Conservation (phyloP, 2,113 vertebrate genomes). For the Pongo pygmaeus region DNA sequence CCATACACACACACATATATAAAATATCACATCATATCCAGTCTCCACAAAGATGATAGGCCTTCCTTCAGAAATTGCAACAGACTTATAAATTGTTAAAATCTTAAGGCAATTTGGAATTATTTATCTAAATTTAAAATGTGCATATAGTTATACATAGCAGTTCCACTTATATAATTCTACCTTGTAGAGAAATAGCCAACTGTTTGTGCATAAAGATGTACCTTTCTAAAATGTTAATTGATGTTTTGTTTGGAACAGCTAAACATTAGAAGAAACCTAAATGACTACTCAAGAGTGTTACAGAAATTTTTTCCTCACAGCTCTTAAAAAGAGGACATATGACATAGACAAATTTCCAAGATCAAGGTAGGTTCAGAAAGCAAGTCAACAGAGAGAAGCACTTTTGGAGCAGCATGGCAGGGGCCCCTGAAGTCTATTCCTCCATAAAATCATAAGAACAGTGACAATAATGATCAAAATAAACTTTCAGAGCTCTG, state of each 20-base stretch:
- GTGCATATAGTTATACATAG: not conserved
- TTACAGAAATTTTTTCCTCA: not conserved
- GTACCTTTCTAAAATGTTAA: not conserved
- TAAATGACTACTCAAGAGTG: not conserved
- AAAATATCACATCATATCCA: not conserved
- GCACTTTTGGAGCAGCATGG: not conserved
- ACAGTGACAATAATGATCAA: not conserved
- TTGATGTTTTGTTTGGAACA: not conserved
- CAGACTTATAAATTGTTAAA: not conserved
- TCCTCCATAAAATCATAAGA: not conserved
- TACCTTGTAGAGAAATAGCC: not conserved
- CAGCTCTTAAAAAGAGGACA: not conserved
- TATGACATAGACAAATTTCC: not conserved
- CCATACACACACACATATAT: not conserved
- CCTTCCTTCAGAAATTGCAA: not conserved
- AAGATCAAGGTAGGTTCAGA: not conserved
- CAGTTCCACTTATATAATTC: not conserved
- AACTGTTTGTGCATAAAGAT: not conserved
- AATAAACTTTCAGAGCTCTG: not conserved
- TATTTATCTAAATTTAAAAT: not conserved
- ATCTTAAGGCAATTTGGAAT: not conserved
- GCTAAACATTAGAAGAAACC: not conserved
- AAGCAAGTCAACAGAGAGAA: not conserved
- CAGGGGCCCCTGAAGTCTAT: not conserved
- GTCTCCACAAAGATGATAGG: not conserved